Percentiles rank a stretch among this genome's conserved stretches.
These are phyloP conservation scores for Drosophila limbata DNA, from an alignment of 2,888 invertebrate species.

Conservation along the genomic window DNA sequence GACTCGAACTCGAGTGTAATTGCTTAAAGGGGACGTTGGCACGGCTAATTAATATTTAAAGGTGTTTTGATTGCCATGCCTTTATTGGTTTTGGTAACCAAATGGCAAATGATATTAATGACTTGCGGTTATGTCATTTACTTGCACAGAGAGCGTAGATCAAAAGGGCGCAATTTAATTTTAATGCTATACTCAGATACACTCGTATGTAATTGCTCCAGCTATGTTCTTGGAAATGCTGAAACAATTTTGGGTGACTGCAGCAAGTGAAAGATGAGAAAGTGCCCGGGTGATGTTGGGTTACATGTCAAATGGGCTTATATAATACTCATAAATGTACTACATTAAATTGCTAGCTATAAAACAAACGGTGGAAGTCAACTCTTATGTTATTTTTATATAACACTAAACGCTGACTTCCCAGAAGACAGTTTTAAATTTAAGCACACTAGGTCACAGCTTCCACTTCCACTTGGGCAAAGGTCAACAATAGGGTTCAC, in stretches of 20 bases:
- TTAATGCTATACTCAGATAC: conserved; percentile 17
- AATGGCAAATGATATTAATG: conserved; percentile 36
- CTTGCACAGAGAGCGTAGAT: conserved; percentile 2
- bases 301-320: conserved; percentile 34
- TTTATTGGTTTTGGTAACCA: conserved; percentile 13
- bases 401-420: conserved; percentile 21
- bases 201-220: background rate
- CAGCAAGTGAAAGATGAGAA: conserved; percentile 68
- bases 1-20: conserved; percentile 34
- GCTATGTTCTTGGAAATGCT: conserved; percentile 20
- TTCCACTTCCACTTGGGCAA: conserved; percentile 28
- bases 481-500: conserved; percentile 36
- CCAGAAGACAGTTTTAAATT: conserved; percentile 3
- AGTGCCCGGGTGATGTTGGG: conserved; percentile 26
- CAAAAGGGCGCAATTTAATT: conserved; percentile 23
- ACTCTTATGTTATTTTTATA: conserved; percentile 27
- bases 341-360: conserved; percentile 41
- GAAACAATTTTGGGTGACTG: conserved; percentile 34
- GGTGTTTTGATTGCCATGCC: conserved; percentile 65
- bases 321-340: conserved; percentile 34
- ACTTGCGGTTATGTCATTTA: conserved; percentile 66
- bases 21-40: conserved; percentile 35
- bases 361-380: conserved; percentile 32
- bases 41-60: conserved; percentile 77
- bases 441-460: conserved; percentile 47